phyloP scores from a whole-genome alignment of 1,140 invertebrate species.

The Drosophila orosa region DNA sequence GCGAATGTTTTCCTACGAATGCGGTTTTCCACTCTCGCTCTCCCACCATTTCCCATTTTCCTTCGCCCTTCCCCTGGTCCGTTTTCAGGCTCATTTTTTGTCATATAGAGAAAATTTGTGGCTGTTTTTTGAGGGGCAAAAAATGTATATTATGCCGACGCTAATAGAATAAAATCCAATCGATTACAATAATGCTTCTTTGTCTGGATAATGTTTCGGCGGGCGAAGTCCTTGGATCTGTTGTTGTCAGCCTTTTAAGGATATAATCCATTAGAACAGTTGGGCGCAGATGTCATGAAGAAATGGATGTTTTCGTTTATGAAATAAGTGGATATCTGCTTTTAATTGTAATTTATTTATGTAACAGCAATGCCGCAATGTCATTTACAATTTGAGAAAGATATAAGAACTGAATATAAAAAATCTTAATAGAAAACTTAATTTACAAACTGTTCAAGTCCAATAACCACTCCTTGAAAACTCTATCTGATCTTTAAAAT shows the following conservation, averaged over 20 bases:
- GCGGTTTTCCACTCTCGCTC: conserved; percentile 53
- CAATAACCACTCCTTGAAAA: neutral
- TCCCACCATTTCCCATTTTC: neutral
- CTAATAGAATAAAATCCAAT: conserved; percentile 68
- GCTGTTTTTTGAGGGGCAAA: conserved; percentile 45
- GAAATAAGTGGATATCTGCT: conserved; percentile 11
- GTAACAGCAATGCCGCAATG: neutral
- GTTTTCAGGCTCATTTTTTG: conserved; percentile 30
- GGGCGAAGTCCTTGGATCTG: conserved; percentile 3
- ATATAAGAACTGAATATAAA: too few relatives aligned
- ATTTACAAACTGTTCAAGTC: neutral
- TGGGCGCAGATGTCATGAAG: conserved; percentile 13
- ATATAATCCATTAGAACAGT: conserved; percentile 49
- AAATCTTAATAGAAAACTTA: neutral
- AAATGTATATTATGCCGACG: conserved; percentile 42
- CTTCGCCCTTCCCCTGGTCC: neutral
- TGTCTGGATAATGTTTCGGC: conserved; percentile 51
- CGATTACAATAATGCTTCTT: conserved; percentile 67
- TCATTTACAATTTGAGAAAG: neutral
- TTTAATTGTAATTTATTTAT: conserved; percentile 11
- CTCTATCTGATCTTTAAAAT: neutral
- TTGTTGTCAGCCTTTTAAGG: conserved; percentile 23
- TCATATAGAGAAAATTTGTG: conserved; percentile 49
- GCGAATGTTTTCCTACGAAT: conserved; percentile 42
- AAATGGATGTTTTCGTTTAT: conserved; percentile 17